These are phyloP conservation scores for Platichthys flesus DNA, from an alignment of 2,113 vertebrate species.

Conservation along the genomic window DNA sequence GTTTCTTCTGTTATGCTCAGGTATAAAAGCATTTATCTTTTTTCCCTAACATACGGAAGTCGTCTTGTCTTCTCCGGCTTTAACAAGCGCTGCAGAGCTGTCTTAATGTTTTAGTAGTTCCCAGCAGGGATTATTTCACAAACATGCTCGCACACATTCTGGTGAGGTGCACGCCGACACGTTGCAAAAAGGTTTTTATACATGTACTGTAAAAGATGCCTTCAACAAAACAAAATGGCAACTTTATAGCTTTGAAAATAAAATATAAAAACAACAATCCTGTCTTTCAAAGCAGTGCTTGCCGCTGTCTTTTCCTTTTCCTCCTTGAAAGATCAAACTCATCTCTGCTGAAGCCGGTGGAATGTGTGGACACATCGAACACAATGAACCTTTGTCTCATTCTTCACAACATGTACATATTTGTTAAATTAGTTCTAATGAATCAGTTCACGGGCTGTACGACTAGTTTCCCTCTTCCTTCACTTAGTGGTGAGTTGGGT, in stretches of 20 bases:
- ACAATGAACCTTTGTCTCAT: too few species aligned
- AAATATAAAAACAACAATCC: constrained; percentile 9
- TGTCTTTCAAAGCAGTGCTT: constrained; percentile 31
- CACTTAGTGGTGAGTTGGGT: too few species aligned
- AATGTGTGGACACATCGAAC: too few species aligned
- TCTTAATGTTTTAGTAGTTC: constrained; percentile 30
- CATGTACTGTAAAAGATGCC: constrained; percentile 22
- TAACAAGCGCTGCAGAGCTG: constrained; percentile 17
- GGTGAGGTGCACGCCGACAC: constrained; percentile 1
- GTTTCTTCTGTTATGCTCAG: neutral
- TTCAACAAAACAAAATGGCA: constrained; percentile 30
- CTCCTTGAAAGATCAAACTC: neutral
- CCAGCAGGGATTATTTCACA: constrained; percentile 26
- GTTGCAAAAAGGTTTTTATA: constrained; percentile 13
- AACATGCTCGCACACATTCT: constrained; percentile 1
- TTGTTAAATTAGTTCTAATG: too few species aligned
- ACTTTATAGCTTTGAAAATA: constrained; percentile 44
- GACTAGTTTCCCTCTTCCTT: too few species aligned
- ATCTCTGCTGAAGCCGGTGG: too few species aligned
- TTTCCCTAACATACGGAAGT: neutral
- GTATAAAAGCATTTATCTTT: constrained; percentile 17
- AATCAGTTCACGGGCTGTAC: too few species aligned
- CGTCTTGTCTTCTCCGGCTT: constrained; percentile 1
- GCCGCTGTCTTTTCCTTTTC: constrained; percentile 22
- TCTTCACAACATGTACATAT: too few species aligned